Percentiles rank a stretch among this genome's conserved stretches.
Evolutionary conservation across 2,888 invertebrate genomes (phyloP).

Genomic region (Drosophila cyrtoloma): DNA sequence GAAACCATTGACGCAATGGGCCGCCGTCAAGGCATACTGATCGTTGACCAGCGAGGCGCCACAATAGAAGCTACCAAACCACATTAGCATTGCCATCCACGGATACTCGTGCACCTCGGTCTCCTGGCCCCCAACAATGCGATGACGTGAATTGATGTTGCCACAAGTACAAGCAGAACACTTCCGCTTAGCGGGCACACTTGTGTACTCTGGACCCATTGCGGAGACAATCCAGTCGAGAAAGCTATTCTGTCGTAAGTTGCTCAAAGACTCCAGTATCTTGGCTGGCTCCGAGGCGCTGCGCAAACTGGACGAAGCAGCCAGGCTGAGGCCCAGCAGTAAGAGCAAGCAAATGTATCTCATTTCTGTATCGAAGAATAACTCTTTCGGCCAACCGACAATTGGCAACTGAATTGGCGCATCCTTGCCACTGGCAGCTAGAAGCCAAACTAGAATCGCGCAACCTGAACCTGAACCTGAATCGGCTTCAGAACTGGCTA

Average conservation of each 20-base stretch:
- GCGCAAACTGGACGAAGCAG: conserved; percentile 58
- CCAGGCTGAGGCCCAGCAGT: conserved; percentile 38
- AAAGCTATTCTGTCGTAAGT: conserved; percentile 72
- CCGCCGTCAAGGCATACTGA: conserved; percentile 91
- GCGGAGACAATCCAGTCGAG: conserved; percentile 78
- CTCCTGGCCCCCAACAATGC: conserved; percentile 92
- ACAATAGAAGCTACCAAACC: conserved; percentile 88
- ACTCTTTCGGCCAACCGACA: conserved; percentile 66
- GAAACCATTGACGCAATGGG: conserved; percentile 90
- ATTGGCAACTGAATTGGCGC: conserved; percentile 66
- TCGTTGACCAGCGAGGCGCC: conserved; percentile 91
- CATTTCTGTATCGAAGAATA: conserved; percentile 41
- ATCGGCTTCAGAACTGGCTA: conserved; percentile 54
- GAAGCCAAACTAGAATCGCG: conserved; percentile 17
- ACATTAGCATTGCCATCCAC: conserved; percentile 89
- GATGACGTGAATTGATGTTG: conserved; percentile 88
- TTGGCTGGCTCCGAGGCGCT: conserved; percentile 60
- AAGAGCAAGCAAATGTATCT: conserved; percentile 39
- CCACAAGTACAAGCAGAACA: conserved; percentile 87
- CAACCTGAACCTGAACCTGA: conserved; percentile 35
- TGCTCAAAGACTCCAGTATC: conserved; percentile 58
- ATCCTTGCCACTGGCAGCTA: conserved; percentile 37
- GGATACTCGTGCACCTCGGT: conserved; percentile 90
- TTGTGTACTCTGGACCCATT: conserved; percentile 63
- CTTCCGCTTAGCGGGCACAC: conserved; percentile 62